These are phyloP conservation scores for Lycodopsis pacificus DNA, from an alignment of 2,797 vertebrate genomes.

Conservation along the genomic window DNA sequence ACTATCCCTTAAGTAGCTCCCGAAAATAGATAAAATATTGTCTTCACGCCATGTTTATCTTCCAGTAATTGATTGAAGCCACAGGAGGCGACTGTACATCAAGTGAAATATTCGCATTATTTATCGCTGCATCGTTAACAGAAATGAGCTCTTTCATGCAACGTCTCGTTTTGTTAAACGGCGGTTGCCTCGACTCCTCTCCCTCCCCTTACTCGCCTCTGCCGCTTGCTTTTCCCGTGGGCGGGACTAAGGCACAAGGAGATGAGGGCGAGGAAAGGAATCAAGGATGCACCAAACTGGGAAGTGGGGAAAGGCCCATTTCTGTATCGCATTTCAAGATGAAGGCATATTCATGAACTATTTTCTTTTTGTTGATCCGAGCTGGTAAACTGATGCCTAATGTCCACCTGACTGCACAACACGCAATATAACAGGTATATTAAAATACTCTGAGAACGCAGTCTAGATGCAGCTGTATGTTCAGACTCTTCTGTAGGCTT, in stretches of 20 bases:
- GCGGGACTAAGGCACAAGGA: background rate
- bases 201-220: background rate
- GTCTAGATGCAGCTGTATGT: background rate
- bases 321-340: slow-evolving; percentile 1
- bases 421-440: background rate
- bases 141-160: background rate
- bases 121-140: background rate
- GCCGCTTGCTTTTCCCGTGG: too few relatives aligned
- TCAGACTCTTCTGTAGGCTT: slow-evolving; percentile 22
- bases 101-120: background rate
- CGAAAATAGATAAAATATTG: background rate
- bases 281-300: background rate
- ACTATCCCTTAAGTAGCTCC: background rate
- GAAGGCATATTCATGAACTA: background rate
- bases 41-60: background rate
- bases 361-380: too few relatives aligned
- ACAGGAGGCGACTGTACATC: background rate
- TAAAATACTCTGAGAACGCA: background rate
- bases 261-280: background rate
- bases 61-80: background rate
- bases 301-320: slow-evolving; percentile 2
- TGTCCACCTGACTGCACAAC: background rate
- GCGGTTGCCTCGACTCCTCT: background rate
- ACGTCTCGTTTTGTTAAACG: background rate
- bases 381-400: too few relatives aligned